Evolutionary conservation across 2,797 vertebrate species (phyloP), one percentile per base, ranked within the genome.

Genomic region (Buceros bicornis): DNA sequence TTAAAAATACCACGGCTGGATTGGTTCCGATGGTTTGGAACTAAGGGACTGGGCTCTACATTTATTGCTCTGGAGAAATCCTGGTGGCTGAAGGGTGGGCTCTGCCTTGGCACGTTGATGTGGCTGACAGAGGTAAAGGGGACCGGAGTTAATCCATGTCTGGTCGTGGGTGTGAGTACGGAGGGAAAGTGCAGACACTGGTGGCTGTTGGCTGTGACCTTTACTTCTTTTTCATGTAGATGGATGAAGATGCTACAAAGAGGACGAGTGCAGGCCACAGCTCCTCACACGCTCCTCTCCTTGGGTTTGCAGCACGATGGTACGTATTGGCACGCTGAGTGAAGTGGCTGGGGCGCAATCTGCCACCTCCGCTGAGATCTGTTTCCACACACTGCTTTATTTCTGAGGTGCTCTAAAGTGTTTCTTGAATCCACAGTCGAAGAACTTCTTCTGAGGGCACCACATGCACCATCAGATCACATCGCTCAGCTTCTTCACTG

Each of bases 401-500:
- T 73, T 4, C 35, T 43, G 50, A 33, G 8, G 7, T 54, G 20
- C 24, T 76, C 42, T 91, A 80, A 65, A 77, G 66, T 4, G 82
- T 66, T 81, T 61, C 65, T 82, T 97, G 94, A 65, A 95, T 93
- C 96, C 97, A 97, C 31, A 80, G 51, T 50, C 24, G 60, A 8
- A 96, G 84, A 83, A 89, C 71, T 35, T 97, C 96, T 88, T 98
- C 96, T 6, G 96, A 54, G 58, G 97, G 89, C 33, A 84, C 35
- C 69, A 97, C 96, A 12, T 1, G 33, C 45, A 95, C 77, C 1
- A 28, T 53, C 25, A 56, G 61, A 18, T 95, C 94, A 69, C 97
- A 98, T 3, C 76, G 40, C 7, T 98, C 97, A 45, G 90, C 85
- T 61, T 91, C 96, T 86, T 97, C 97, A 15, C 42, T 90, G 71